phyloP scores from a whole-genome alignment of 2,797 vertebrate genomes.

The Schizopygopsis pylzovi region DNA sequence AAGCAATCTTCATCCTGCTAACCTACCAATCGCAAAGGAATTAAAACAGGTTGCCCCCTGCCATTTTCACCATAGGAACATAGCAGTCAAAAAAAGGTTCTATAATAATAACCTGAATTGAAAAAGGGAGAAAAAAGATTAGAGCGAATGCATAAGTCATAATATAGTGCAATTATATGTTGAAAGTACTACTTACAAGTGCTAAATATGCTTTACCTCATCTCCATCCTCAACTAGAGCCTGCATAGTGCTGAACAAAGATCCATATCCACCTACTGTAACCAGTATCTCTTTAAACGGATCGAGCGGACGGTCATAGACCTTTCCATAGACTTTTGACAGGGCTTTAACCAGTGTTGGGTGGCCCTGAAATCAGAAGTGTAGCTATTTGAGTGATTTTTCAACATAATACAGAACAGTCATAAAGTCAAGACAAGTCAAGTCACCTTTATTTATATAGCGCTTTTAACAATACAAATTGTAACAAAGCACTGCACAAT shows the following conservation, averaged over 20 bases:
- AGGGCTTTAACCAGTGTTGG: slow-evolving; percentile 89
- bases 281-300: slow-evolving; percentile 91
- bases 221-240: slow-evolving; percentile 90
- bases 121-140: not conserved
- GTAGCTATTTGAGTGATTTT: not conserved
- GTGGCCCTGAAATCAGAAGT: slow-evolving; percentile 82
- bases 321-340: slow-evolving; percentile 87
- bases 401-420: not conserved
- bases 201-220: slow-evolving; percentile 77
- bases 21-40: slow-evolving; percentile 89
- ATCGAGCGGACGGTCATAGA: slow-evolving; percentile 82
- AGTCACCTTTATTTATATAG: too few relatives aligned
- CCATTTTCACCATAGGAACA: slow-evolving; percentile 94
- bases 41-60: slow-evolving; percentile 88
- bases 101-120: slow-evolving; percentile 90
- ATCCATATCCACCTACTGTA: slow-evolving; percentile 92
- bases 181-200: not conserved
- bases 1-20: not conserved
- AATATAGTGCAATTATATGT: not conserved
- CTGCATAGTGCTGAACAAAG: slow-evolving; percentile 89
- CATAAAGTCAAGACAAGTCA: too few relatives aligned
- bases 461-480: too few relatives aligned
- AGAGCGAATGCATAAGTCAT: not conserved
- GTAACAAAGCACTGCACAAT: too few relatives aligned
- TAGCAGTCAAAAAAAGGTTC: slow-evolving; percentile 96